A percentile compares a stretch with the other conserved stretches of the same genome.
Evolutionary conservation across 2,797 vertebrate genomes (phyloP).

Genomic region (Sebastes melanostomus): DNA sequence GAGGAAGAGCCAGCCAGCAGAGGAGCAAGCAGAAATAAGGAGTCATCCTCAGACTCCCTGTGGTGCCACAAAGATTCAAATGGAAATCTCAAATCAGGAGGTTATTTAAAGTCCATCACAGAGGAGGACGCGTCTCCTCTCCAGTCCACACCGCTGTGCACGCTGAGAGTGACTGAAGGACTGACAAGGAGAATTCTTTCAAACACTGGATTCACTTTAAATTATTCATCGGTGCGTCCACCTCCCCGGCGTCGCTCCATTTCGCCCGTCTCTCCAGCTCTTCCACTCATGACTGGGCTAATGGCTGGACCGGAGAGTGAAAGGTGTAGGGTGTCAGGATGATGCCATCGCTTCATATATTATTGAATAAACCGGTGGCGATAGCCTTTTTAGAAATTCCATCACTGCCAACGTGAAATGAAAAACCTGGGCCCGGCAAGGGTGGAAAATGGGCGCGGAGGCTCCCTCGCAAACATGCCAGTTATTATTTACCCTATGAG

Average conservation of each 20-base stretch:
- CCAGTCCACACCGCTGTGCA: slow-evolving; percentile 28
- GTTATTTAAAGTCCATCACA: slow-evolving; percentile 31
- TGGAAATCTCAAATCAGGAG: slow-evolving; percentile 40
- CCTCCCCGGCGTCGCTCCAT: slow-evolving; percentile 37
- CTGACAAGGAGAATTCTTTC: slow-evolving; percentile 45
- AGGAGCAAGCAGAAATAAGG: slow-evolving; percentile 53
- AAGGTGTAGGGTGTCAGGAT: slow-evolving; percentile 70
- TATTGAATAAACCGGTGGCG: slow-evolving; percentile 64
- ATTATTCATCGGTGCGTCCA: slow-evolving; percentile 74
- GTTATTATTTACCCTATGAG: slow-evolving; percentile 31
- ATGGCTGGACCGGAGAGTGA: slow-evolving; percentile 42
- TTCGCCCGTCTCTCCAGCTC: slow-evolving; percentile 45
- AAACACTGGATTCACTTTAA: slow-evolving; percentile 63
- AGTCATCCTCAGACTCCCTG: slow-evolving; percentile 52
- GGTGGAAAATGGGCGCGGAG: neutral
- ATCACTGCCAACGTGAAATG: slow-evolving; percentile 40
- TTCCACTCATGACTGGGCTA: slow-evolving; percentile 37
- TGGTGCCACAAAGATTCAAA: slow-evolving; percentile 33
- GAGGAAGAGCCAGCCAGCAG: slow-evolving; percentile 60
- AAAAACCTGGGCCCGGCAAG: slow-evolving; percentile 19
- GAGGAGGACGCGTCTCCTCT: slow-evolving; percentile 32
- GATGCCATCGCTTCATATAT: slow-evolving; percentile 71
- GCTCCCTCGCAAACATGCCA: slow-evolving; percentile 3
- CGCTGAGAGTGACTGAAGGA: slow-evolving; percentile 37
- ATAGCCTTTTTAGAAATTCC: slow-evolving; percentile 63